Evolutionary conservation across 2,113 vertebrate genomes (phyloP), one percentile per base, ranked within the genome.

Genomic region (Sisor rabdophorus): DNA sequence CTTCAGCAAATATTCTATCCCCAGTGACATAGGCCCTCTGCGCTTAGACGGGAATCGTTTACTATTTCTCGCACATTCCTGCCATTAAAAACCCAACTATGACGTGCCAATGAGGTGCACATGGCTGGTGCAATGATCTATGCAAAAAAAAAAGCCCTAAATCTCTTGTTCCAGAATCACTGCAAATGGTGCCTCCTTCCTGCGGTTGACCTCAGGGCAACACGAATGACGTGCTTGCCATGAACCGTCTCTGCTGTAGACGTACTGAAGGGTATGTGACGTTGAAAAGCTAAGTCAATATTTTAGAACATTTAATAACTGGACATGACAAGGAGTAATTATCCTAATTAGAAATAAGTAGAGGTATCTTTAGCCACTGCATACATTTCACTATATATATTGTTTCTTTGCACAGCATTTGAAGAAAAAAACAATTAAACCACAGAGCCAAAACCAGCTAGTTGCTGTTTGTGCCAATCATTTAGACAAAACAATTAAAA

Each of bases 181-280:
- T 56, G 68, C 32, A 68, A 76, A 58, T 19, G 47, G 53, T n/a
- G 78, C 50, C 61, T 73, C 60, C 64, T 77, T 81, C 61, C 70
- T 73, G 70, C 47, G 60, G 67, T 77, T 54, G 55, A 73, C 75
- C 58, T 47, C 20, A 50, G 20, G 60, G 56, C 71, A 61, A 48
- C 47, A 77, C 8, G 12, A 20, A 7, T 67, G 60, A 75, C 22
- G 30, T 59, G 54, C 36, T 32, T 59, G 24, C 36, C 22, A 59
- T 36, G 30, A 61, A 71, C 56, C 52, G 3, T 59, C 24, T 24
- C 56, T 71, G 56, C n/a, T 56, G 52, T 11, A 76, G 52, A 47
- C 63, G 67, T 67, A 58, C 32, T 47, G 30, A 76, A 0, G 28
- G 32, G n/a, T 24, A 76, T 54, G 52, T 61, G 20, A 40, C 30